These are phyloP conservation scores for Drosophila sechellia DNA, from an alignment of 1,140 invertebrate species.

Conservation along the genomic window DNA sequence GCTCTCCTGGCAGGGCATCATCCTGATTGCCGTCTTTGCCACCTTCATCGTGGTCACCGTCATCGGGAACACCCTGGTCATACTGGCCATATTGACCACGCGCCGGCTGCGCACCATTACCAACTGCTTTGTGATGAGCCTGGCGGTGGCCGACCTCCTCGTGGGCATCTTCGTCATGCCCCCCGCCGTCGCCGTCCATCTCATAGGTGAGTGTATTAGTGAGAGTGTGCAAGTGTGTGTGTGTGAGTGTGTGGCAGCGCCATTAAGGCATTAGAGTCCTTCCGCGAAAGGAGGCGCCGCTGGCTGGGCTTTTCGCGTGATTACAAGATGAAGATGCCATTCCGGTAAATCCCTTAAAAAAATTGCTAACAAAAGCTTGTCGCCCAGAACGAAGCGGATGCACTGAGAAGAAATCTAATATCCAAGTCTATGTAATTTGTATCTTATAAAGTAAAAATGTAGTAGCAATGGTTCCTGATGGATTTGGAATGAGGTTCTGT, in stretches of 20 bases:
- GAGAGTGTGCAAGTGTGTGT: not conserved
- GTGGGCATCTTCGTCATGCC: constrained; percentile 98
- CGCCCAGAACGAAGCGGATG: not conserved
- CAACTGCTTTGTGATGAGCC: constrained; percentile 97
- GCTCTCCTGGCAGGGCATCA: constrained; percentile 80
- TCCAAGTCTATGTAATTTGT: too few species aligned
- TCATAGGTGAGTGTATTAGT: constrained; percentile 86
- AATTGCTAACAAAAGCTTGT: constrained; percentile 45
- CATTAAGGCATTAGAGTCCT: constrained; percentile 35
- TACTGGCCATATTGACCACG: constrained; percentile 95
- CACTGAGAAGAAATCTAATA: constrained; percentile 3
- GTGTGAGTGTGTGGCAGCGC: constrained; percentile 1
- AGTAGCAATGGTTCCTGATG: too few species aligned
- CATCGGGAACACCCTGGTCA: constrained; percentile 95
- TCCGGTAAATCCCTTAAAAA: constrained; percentile 48
- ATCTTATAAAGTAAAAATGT: too few species aligned
- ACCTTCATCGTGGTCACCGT: constrained; percentile 88
- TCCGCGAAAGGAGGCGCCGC: constrained; percentile 31
- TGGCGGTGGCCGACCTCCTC: constrained; percentile 95
- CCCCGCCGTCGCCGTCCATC: constrained; percentile 91
- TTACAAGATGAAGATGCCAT: constrained; percentile 53
- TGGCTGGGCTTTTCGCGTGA: constrained; percentile 44
- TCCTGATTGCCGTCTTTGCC: constrained; percentile 85
- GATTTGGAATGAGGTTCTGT: too few species aligned
- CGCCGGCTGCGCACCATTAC: constrained; percentile 95